Evolutionary conservation across 2,113 vertebrate genomes (phyloP).

Genomic region (mouse (Mus musculus)): DNA sequence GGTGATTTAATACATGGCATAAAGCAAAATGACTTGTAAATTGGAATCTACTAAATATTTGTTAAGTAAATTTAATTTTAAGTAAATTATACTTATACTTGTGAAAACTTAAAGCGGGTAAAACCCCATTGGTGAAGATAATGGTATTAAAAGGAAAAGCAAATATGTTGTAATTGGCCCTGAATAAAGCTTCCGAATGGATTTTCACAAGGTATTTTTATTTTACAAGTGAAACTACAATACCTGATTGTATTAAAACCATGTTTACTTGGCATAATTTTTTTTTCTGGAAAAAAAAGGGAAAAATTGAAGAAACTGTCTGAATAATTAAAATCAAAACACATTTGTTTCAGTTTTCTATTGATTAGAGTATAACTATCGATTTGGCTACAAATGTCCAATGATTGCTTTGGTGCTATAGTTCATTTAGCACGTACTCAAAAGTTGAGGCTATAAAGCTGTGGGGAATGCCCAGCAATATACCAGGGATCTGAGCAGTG

Average conservation of each 20-base stretch:
- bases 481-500: background rate
- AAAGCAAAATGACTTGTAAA: background rate
- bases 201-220: conserved; percentile 19
- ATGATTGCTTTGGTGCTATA: background rate
- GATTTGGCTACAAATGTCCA: conserved; percentile 57
- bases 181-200: conserved; percentile 30
- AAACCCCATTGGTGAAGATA: background rate
- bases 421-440: conserved; percentile 51
- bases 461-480: background rate
- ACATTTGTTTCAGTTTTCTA: conserved; percentile 50
- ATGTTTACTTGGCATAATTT: background rate
- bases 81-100: conserved; percentile 11
- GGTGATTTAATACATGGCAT: background rate
- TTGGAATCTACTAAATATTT: conserved; percentile 17
- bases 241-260: background rate
- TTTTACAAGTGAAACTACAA: conserved; percentile 39
- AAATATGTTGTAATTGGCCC: background rate
- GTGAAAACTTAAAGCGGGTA: conserved; percentile 7
- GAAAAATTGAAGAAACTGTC: conserved; percentile 21
- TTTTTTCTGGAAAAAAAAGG: conserved; percentile 52
- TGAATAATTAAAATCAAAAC: conserved; percentile 53
- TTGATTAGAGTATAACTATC: conserved; percentile 52
- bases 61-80: conserved; percentile 26
- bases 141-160: background rate
- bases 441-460: conserved; percentile 24